Percentiles rank a stretch among this genome's conserved stretches.
These are phyloP conservation scores for Craseonycteris thonglongyai DNA, from an alignment of 2,113 vertebrate genomes.

Conservation along the genomic window DNA sequence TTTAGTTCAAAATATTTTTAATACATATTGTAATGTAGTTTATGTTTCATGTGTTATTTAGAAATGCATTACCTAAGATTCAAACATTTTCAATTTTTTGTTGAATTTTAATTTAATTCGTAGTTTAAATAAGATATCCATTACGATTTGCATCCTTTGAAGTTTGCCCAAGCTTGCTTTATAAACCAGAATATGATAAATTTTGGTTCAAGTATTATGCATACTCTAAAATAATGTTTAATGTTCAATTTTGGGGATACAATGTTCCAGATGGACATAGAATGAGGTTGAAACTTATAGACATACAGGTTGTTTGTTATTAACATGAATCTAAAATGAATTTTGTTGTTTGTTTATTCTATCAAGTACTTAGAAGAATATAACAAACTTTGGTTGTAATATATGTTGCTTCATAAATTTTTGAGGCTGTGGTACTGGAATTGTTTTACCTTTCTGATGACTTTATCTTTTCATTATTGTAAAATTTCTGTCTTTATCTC, in stretches of 20 bases:
- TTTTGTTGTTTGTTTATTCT: too few species aligned
- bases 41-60: too few species aligned
- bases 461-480: neutral
- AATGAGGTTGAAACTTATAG: neutral
- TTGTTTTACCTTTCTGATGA: neutral
- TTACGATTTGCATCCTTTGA: neutral
- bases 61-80: neutral
- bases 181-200: neutral
- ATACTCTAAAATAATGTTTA: neutral
- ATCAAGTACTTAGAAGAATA: too few species aligned
- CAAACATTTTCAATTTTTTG: neutral
- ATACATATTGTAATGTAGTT: neutral
- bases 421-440: neutral
- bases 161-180: too few species aligned
- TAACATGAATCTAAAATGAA: neutral
- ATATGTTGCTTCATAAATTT: neutral
- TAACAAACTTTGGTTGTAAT: too few species aligned
- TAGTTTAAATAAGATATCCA: neutral
- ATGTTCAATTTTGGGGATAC: neutral
- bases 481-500: neutral
- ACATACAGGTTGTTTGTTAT: neutral
- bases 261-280: neutral
- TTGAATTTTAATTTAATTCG: neutral
- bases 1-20: neutral
- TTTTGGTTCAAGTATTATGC: neutral